phyloP scores from a whole-genome alignment of 2,888 invertebrate genomes.

The Polydesmus complanatus region DNA sequence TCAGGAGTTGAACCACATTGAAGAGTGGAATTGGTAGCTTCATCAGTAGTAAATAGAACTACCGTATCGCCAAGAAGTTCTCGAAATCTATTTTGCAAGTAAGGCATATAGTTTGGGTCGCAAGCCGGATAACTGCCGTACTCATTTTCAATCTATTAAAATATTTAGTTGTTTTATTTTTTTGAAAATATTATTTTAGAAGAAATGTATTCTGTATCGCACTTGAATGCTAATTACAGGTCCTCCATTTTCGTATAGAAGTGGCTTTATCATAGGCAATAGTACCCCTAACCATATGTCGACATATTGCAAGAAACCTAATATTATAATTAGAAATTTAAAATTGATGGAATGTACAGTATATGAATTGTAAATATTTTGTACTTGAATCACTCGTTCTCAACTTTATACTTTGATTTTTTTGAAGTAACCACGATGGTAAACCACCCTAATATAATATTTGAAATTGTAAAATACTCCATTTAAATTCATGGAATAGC shows the following conservation, averaged over 20 bases:
- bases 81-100: slow-evolving; percentile 49
- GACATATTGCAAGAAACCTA: slow-evolving; percentile 35
- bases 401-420: slow-evolving; percentile 47
- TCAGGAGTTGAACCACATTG: slow-evolving; percentile 53
- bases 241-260: slow-evolving; percentile 56
- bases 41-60: slow-evolving; percentile 74
- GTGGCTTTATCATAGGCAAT: slow-evolving; percentile 37
- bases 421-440: slow-evolving; percentile 56
- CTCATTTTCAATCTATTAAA: slow-evolving; percentile 69
- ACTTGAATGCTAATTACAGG: slow-evolving; percentile 77
- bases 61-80: slow-evolving; percentile 48
- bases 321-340: background rate
- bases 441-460: slow-evolving; percentile 54
- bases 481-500: background rate
- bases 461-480: background rate
- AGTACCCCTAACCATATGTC: slow-evolving; percentile 39
- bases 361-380: slow-evolving; percentile 24
- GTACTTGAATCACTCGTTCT: slow-evolving; percentile 51
- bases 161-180: background rate
- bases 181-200: background rate
- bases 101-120: slow-evolving; percentile 52
- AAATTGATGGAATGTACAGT: slow-evolving; percentile 23
- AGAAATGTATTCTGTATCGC: background rate
- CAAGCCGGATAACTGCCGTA: slow-evolving; percentile 70
- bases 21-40: slow-evolving; percentile 38